A percentile compares a stretch with the other conserved stretches of the same genome.
Evolutionary conservation across 2,888 invertebrate species (phyloP).

Genomic region (Hermaeophaga mercurialis): DNA sequence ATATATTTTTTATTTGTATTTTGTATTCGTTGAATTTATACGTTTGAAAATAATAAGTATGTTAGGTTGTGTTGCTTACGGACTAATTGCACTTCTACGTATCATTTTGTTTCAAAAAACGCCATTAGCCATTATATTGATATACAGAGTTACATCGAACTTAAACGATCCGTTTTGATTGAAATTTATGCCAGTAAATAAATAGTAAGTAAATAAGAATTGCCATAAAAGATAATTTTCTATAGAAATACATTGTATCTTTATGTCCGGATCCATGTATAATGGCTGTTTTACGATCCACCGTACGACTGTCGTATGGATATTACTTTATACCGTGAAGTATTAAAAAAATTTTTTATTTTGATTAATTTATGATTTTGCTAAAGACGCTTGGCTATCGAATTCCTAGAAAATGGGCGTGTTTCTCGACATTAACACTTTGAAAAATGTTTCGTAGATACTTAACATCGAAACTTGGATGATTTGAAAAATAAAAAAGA

Average conservation of each 20-base stretch:
- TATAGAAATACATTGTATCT: slow-evolving; percentile 49
- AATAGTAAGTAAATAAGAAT: slow-evolving; percentile 38
- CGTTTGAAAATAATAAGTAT: too few species aligned
- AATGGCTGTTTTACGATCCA: slow-evolving; percentile 46
- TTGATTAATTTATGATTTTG: slow-evolving; percentile 13
- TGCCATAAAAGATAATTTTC: slow-evolving; percentile 47
- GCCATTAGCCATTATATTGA: slow-evolving; percentile 35
- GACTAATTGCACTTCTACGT: not conserved
- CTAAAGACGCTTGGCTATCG: slow-evolving; percentile 9
- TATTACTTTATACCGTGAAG: slow-evolving; percentile 31
- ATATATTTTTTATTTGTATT: too few species aligned
- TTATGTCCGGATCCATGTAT: slow-evolving; percentile 47
- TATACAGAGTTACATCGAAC: slow-evolving; percentile 35
- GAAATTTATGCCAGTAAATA: slow-evolving; percentile 41
- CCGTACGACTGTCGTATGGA: slow-evolving; percentile 43
- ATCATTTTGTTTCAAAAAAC: slow-evolving; percentile 26
- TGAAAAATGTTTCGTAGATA: too few species aligned
- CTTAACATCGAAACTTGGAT: too few species aligned
- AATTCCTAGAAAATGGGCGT: slow-evolving; percentile 7
- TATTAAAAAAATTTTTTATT: slow-evolving; percentile 34
- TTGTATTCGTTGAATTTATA: too few species aligned
- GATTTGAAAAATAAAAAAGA: too few species aligned
- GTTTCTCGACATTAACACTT: too few species aligned
- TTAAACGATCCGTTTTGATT: slow-evolving; percentile 38
- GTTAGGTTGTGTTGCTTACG: too few species aligned